Base-by-base conservation (phyloP, 2,113 vertebrate genomes). In the Fulmarus glacialis region DNA sequence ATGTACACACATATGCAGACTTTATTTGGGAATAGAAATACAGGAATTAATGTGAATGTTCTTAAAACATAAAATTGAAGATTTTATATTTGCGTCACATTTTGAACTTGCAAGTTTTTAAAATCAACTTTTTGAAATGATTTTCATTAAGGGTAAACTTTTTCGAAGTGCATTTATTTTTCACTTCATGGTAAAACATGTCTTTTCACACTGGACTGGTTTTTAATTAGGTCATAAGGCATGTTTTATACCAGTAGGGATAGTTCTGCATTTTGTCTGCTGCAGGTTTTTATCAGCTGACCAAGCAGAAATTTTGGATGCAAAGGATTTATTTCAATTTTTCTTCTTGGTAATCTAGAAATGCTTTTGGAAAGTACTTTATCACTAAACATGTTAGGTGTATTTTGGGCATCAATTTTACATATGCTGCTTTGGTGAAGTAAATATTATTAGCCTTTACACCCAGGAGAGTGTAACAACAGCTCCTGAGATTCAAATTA, bases 381-480 rank as follows among this genome's bases (percentile, higher is more conserved):
- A 52, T 64, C 0, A 0, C n/a, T 77, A 7, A 71, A 56, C 29
- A 15, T 0, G 1, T 82, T 60, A 0, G 6, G 26, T 52, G 63
- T 75, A 20, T 89, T 93, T 82, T 56, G 77, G 93, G 53, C 84
- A 68, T 73, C 72, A 34, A 8, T 90, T 83, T 90, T 73, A 89
- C 27, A 4, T 77, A 12, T 0, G 2, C 45, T 8, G 21, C 81
- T 95, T 75, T 74, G 82, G 36, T 87, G 74, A 83, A 93, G 63
- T 89, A 83, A 96, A 93, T 91, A 79, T 87, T 74, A 29, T 50
- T 92, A 80, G 89, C 67, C 72, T 93, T 93, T 91, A 53, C 73
- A 77, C 53, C 45, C 79, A 66, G 71, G 72, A 90, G 87, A 84
- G 85, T 55, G 42, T 74, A 93, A 55, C 73, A 88, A 34, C 84